A percentile compares a stretch with the other conserved stretches of the same genome.
Evolutionary conservation across 23 tunicate species (phyloP).

Genomic region (Phallusia fumigata): DNA sequence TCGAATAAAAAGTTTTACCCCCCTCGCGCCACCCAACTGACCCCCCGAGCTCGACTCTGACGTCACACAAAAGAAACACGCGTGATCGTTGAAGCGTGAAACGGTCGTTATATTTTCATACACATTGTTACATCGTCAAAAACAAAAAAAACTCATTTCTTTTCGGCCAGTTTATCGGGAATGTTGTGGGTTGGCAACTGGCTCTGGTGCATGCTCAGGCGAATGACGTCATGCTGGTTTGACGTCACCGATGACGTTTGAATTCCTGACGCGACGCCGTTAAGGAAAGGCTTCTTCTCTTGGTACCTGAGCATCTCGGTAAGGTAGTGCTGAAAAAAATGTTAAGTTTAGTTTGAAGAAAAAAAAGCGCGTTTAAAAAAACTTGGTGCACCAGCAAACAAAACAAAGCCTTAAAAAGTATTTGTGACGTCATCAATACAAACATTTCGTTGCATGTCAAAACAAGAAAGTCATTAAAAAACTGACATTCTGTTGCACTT

Average conservation of each 20-base stretch:
- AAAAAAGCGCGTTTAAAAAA: no score
- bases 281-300: conserved; percentile 87
- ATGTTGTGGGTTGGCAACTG: conserved; percentile 86
- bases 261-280: conserved; percentile 67
- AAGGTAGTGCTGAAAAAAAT: conserved; percentile 77
- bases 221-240: conserved; percentile 77
- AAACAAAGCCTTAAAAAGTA: no score
- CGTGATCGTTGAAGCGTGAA: not conserved
- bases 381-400: no score
- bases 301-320: conserved; percentile 99
- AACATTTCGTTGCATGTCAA: no score
- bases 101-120: conserved; percentile 14
- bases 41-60: no score
- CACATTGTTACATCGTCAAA: not conserved
- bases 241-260: conserved; percentile 66
- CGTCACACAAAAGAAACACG: not conserved
- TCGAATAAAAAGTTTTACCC: no score
- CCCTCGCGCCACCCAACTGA: no score
- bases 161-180: conserved; percentile 54
- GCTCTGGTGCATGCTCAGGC: conserved; percentile 95
- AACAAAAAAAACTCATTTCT: conserved; percentile 30
- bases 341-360: not conserved
- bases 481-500: no score
- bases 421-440: no score
- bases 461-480: no score